These are phyloP conservation scores for Lycaena phlaeas DNA, from an alignment of 2,888 invertebrate species.

Conservation along the genomic window DNA sequence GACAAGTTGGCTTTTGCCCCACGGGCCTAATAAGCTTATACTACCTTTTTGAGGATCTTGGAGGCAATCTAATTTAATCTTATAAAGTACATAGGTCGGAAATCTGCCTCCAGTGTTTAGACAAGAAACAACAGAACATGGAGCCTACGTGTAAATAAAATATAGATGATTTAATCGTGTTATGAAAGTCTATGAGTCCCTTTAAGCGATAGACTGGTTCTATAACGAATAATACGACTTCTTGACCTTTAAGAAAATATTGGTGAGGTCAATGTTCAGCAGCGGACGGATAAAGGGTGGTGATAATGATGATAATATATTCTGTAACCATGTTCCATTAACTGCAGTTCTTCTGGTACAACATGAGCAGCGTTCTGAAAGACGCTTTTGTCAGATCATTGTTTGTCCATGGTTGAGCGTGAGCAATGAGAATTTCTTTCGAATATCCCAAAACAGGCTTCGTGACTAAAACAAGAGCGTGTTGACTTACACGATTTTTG, in stretches of 20 bases:
- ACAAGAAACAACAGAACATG: background rate
- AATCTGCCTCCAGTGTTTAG: background rate
- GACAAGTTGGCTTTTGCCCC: background rate
- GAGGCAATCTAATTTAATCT: slow-evolving; percentile 17
- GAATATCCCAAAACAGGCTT: slow-evolving; percentile 42
- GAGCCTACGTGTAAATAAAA: too few relatives aligned
- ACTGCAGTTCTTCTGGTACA: too few relatives aligned
- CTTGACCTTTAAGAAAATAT: too few relatives aligned
- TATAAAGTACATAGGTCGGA: slow-evolving; percentile 11
- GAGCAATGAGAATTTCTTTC: slow-evolving; percentile 43
- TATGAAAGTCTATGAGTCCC: too few relatives aligned
- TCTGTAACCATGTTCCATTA: too few relatives aligned
- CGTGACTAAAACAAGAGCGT: slow-evolving; percentile 35
- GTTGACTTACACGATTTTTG: slow-evolving; percentile 35
- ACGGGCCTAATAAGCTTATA: slow-evolving; percentile 14
- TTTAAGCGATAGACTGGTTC: too few relatives aligned
- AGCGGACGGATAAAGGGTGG: too few relatives aligned
- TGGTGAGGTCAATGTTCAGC: too few relatives aligned
- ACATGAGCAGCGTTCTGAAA: slow-evolving; percentile 24
- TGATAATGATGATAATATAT: too few relatives aligned
- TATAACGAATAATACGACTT: too few relatives aligned
- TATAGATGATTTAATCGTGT: too few relatives aligned
- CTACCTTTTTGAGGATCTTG: slow-evolving; percentile 16
- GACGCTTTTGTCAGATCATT: slow-evolving; percentile 25
- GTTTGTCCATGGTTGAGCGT: slow-evolving; percentile 31